Conservation (phyloP, 64 coral and sea anemone species). For the Stichodactyla mertensii region DNA sequence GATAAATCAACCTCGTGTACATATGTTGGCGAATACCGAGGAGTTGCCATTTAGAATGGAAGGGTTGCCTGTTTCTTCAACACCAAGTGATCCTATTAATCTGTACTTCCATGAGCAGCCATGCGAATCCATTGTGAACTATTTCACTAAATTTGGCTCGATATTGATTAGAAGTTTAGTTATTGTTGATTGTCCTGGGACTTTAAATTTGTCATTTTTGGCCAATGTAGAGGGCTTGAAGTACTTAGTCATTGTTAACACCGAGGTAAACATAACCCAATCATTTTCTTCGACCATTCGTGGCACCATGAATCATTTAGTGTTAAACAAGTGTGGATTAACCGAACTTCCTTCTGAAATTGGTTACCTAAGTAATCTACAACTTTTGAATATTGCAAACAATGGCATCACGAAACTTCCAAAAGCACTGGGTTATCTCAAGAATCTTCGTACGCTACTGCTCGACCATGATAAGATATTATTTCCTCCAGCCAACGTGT, state of each 20-base stretch:
- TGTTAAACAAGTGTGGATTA: constrained; percentile 4
- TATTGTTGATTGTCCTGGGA: constrained; percentile 25
- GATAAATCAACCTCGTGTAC: too few species aligned
- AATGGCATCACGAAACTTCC: constrained; percentile 13
- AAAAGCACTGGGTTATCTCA: neutral
- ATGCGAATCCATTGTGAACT: neutral
- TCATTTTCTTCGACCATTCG: neutral
- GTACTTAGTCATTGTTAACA: constrained; percentile 16
- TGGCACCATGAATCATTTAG: constrained; percentile 32
- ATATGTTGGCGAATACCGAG: neutral
- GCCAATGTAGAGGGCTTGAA: neutral
- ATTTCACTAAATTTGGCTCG: neutral
- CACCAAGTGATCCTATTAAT: neutral
- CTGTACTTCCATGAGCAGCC: neutral
- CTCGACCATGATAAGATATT: neutral
- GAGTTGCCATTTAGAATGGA: neutral
- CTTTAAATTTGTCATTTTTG: constrained; percentile 14
- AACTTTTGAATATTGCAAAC: constrained; percentile 22
- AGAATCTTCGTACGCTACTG: neutral
- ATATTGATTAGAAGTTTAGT: constrained; percentile 9
- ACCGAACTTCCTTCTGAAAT: constrained; percentile 13
- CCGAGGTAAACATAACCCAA: neutral
- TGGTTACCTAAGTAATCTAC: neutral
- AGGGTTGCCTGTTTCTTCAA: neutral
- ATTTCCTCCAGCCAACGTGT: neutral